phyloP scores from a whole-genome alignment of 2,797 vertebrate species.

The Pseudomugil tenellus region DNA sequence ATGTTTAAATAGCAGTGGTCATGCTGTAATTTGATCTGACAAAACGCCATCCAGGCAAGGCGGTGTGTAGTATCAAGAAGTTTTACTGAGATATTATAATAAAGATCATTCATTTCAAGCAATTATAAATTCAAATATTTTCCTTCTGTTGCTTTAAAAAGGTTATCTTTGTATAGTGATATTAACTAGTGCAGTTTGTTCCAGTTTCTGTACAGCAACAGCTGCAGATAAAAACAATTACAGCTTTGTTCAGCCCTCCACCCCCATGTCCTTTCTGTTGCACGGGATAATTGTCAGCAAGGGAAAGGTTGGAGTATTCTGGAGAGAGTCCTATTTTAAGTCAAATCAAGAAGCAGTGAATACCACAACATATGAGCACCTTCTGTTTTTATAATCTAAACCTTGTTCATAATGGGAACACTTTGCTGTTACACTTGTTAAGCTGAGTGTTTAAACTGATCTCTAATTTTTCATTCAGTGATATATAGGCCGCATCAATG shows the following conservation, averaged over 20 bases:
- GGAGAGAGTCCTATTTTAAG: conserved; percentile 51
- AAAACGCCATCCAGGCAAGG: background rate
- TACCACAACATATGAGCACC: conserved; percentile 9
- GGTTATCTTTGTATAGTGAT: conserved; percentile 12
- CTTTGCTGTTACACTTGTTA: conserved; percentile 8
- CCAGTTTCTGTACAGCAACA: conserved; percentile 46
- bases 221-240: conserved; percentile 60
- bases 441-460: conserved; percentile 14
- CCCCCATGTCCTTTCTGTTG: conserved; percentile 36
- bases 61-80: background rate
- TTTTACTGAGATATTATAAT: background rate
- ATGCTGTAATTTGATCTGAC: background rate
- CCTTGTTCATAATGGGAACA: conserved; percentile 10
- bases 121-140: conserved; percentile 6
- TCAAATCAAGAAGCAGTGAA: conserved; percentile 58
- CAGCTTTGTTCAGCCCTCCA: conserved; percentile 49
- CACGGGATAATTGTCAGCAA: conserved; percentile 53
- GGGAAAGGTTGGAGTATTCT: conserved; percentile 62
- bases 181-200: conserved; percentile 50
- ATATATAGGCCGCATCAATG: background rate
- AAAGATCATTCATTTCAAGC: background rate
- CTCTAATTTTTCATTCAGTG: background rate
- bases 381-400: conserved; percentile 27
- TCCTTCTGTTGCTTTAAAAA: background rate
- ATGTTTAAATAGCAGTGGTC: too few relatives aligned